Base-by-base conservation (phyloP, 1,140 invertebrate genomes). In the Microplitis mediator region DNA sequence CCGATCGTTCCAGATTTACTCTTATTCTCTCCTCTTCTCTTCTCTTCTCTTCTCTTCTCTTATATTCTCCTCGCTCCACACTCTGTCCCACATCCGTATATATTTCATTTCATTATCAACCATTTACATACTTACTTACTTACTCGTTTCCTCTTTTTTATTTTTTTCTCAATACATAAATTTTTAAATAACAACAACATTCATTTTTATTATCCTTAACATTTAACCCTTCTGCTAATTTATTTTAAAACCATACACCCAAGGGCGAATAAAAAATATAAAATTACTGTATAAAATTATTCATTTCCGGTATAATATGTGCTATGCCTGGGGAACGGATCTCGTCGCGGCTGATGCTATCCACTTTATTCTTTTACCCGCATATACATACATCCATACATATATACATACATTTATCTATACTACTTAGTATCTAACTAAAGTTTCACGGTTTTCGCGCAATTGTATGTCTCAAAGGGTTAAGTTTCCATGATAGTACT, bases 261-360 rank as follows among this genome's bases (percentile, higher is more conserved):
- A 34, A 65, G 8, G 52, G 34, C 63, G 51, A 54, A 56, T 11
- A 69, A 76, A 83, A 85, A 86, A 84, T 82, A 23, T 23, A 23
- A 23, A 23, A 23, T 23, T 23, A 23, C 23, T 23, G 23, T 79
- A 82, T 79, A 76, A 82, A 86, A 86, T 85, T 81, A 86, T 83
- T 85, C 80, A 85, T 86, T 86, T 86, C 85, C 85, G 85, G 79
- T 65, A 45, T 58, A 45, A 45, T 45, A 11, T 54, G 32, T 62
- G 61, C 51, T 68, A 71, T 71, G 60, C 69, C 61, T 69, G 35
- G 61, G 52, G 62, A 13, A 60, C 54, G 50, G 34, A 39, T 77
- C 72, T 71, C 71, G 39, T 69, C 58, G 16, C n/a, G 39, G 39
- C 39, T 45, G 39, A 45, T 45, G 39, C 39, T 45, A 45, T 45